phyloP scores from a whole-genome alignment of 2,113 vertebrate species.

The Cyprinus carpio region DNA sequence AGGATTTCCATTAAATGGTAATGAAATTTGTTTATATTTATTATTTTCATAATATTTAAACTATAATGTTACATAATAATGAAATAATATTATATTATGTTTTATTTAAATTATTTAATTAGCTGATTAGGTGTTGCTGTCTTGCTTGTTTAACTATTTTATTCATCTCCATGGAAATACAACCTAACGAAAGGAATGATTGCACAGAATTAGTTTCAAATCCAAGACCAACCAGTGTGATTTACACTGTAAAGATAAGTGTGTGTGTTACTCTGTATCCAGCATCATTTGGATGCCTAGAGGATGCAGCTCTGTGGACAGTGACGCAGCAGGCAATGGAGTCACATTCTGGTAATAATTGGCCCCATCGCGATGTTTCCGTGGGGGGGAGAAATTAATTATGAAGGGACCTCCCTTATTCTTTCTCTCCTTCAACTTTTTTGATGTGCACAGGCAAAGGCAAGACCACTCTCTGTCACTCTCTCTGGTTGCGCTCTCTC shows the following conservation, averaged over 20 bases:
- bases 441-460: conserved; percentile 4
- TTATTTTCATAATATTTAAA: too few relatives aligned
- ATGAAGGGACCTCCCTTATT: conserved; percentile 50
- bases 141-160: not conserved
- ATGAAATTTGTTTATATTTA: too few relatives aligned
- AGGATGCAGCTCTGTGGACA: conserved; percentile 54
- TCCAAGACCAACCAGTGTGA: not conserved
- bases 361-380: conserved; percentile 51
- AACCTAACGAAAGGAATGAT: not conserved
- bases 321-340: conserved; percentile 47
- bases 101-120: not conserved
- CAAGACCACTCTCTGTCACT: not conserved
- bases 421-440: conserved; percentile 15
- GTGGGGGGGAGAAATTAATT: conserved; percentile 56
- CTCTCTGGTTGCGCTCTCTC: not conserved
- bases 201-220: not conserved
- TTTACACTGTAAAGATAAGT: not conserved
- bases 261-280: not conserved
- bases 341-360: conserved; percentile 55
- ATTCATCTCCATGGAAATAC: not conserved
- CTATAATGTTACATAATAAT: too few relatives aligned
- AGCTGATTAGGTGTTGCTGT: not conserved
- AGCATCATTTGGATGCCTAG: conserved; percentile 13
- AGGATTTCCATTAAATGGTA: too few relatives aligned
- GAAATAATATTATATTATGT: not conserved